Conservation (phyloP, 1,140 invertebrate genomes). For the Lithobius niger region DNA sequence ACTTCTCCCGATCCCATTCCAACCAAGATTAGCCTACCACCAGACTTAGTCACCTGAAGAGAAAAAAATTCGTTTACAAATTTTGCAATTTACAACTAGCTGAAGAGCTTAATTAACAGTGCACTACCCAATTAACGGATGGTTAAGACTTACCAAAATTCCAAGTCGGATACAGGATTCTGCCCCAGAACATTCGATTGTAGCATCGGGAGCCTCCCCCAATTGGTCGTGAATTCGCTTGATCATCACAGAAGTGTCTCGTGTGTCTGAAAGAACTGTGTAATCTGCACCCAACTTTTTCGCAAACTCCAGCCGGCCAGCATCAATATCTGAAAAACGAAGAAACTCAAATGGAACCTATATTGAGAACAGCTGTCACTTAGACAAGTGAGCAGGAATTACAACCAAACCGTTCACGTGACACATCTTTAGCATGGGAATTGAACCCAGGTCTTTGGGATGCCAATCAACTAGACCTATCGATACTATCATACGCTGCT, state of each 20-base stretch:
- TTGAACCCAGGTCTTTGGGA: no score
- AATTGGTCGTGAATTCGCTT: slow-evolving; percentile 36
- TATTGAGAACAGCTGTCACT: no score
- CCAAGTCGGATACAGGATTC: slow-evolving; percentile 60
- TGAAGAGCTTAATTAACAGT: background rate
- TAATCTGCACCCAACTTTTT: slow-evolving; percentile 67
- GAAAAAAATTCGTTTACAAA: no score
- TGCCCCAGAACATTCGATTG: slow-evolving; percentile 78
- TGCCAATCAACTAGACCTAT: no score
- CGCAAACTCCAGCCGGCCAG: slow-evolving; percentile 58
- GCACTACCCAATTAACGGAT: background rate
- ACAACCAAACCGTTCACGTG: no score
- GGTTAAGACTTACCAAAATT: slow-evolving; percentile 45
- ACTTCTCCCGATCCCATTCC: slow-evolving; percentile 68
- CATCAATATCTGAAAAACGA: slow-evolving; percentile 50
- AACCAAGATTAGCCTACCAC: slow-evolving; percentile 68
- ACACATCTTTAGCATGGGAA: no score
- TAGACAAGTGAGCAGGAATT: no score
- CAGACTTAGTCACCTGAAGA: slow-evolving; percentile 60
- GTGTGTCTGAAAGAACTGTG: slow-evolving; percentile 43
- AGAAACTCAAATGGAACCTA: no score
- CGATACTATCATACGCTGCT: no score
- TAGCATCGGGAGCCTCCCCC: slow-evolving; percentile 53
- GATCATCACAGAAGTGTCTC: no score
- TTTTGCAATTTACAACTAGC: no score